phyloP scores from a whole-genome alignment of 2,113 vertebrate genomes.

The Tragelaphus scriptus region DNA sequence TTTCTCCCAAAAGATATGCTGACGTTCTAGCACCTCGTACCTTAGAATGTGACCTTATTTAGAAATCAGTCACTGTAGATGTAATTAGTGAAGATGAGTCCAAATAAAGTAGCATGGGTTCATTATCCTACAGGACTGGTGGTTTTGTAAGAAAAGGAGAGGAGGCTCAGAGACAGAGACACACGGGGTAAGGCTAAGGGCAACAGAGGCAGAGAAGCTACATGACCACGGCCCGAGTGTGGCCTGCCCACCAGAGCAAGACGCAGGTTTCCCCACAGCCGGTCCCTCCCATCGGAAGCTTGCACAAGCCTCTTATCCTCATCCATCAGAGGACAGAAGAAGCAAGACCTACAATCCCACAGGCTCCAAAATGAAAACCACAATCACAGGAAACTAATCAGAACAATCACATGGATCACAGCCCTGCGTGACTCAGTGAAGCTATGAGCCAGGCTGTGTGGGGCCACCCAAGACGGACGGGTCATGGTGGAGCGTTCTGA shows the following conservation, averaged over 20 bases:
- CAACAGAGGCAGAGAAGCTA: accelerated
- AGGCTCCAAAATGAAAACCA: neutral
- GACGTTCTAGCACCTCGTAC: neutral
- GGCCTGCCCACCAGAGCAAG: neutral
- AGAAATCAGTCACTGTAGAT: neutral
- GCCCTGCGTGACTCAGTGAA: neutral
- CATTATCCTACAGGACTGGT: neutral
- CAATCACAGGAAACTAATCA: neutral
- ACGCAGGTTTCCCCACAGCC: neutral
- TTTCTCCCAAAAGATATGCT: neutral
- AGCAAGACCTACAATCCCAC: neutral
- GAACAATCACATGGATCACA: neutral
- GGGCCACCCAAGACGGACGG: neutral
- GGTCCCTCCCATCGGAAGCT: neutral
- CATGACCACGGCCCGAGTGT: accelerated
- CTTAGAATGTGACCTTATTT: neutral
- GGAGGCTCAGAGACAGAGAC: neutral
- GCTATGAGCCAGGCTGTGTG: neutral
- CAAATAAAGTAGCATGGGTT: neutral
- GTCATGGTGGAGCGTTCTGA: neutral
- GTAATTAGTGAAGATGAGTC: neutral
- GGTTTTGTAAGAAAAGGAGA: neutral
- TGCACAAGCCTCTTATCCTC: neutral
- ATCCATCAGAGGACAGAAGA: neutral
- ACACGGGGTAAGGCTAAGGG: neutral